Evolutionary conservation across 1,140 invertebrate genomes (phyloP).

Genomic region (Drosophila eugracilis): DNA sequence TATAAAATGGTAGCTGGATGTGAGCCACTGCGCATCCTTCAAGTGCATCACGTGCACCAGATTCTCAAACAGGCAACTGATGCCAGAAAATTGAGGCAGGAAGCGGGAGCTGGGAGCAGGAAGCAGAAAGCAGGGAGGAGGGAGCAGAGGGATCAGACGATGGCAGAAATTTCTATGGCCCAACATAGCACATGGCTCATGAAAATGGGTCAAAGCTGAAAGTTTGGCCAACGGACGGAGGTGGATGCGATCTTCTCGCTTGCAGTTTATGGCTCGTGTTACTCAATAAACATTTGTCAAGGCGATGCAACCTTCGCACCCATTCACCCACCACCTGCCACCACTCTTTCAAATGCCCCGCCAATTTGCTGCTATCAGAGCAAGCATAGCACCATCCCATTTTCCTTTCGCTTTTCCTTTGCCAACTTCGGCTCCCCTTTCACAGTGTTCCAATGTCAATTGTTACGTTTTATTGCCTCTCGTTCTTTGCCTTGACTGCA

Average conservation of each 20-base stretch:
- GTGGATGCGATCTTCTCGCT: conserved; percentile 16
- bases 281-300: conserved; percentile 78
- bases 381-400: conserved; percentile 19
- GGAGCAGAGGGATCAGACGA: no score
- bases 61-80: conserved; percentile 43
- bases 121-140: no score
- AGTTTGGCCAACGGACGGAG: conserved; percentile 25
- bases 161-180: no score
- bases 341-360: conserved; percentile 12
- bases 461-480: conserved; percentile 72
- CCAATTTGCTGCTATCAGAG: conserved; percentile 66
- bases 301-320: conserved; percentile 38
- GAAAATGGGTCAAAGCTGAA: conserved; percentile 62
- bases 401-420: conserved; percentile 9
- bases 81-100: conserved; percentile 16
- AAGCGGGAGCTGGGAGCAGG: no score
- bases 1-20: conserved; percentile 69
- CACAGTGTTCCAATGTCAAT: conserved; percentile 61
- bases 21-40: conserved; percentile 65
- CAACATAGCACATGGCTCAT: not conserved
- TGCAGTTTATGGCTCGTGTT: conserved; percentile 72
- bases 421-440: conserved; percentile 28
- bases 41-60: conserved; percentile 67
- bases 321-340: not conserved
- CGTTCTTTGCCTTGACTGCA: conserved; percentile 42